A percentile compares a stretch with the other conserved stretches of the same genome.
Evolutionary conservation across 2,113 vertebrate genomes (phyloP).

Genomic region (Telmatochromis sp.): DNA sequence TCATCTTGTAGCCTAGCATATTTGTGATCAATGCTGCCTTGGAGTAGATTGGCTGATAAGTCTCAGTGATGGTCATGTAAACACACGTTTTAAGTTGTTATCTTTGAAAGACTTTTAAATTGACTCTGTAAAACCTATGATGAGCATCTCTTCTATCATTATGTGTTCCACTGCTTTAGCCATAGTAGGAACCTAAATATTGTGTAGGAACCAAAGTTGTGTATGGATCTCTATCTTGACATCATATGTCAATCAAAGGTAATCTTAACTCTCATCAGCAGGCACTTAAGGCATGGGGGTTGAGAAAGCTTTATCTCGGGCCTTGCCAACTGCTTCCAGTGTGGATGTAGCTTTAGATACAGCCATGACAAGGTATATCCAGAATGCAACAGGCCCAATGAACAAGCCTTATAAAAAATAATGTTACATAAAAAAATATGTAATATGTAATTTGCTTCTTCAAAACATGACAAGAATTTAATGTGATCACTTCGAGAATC

Average conservation of each 20-base stretch:
- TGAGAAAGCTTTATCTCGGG: not conserved
- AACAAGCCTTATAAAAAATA: not conserved
- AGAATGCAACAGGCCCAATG: not conserved
- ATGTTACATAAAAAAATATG: not conserved
- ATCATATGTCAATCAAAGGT: not conserved
- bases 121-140: not conserved
- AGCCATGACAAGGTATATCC: not conserved
- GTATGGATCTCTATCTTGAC: not conserved
- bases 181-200: not conserved
- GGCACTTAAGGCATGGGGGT: not conserved
- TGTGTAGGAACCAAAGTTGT: not conserved
- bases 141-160: not conserved
- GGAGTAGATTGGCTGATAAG: not conserved
- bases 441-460: not conserved
- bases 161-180: not conserved
- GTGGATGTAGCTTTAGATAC: not conserved
- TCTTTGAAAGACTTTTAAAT: not conserved
- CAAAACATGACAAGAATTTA: not conserved
- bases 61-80: not conserved
- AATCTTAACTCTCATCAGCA: not conserved
- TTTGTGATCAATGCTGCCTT: not conserved
- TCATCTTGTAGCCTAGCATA: not conserved
- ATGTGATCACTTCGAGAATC: not conserved
- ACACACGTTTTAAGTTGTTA: not conserved
- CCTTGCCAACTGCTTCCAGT: not conserved